Conservation (phyloP, 2,113 vertebrate genomes). For the Gallinago jamesoni region DNA sequence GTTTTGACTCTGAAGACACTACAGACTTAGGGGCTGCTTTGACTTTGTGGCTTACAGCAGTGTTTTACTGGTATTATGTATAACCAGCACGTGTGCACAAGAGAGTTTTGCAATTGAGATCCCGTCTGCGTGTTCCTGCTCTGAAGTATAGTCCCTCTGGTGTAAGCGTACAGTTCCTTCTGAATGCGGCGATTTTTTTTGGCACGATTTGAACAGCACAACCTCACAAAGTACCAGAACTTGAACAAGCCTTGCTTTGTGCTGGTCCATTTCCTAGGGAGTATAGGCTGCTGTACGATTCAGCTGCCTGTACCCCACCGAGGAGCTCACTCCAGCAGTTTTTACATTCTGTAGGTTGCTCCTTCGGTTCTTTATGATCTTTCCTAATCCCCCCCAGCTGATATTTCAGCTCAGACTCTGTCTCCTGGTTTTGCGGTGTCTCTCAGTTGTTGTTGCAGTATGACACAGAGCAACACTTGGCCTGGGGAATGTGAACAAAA, state of each 20-base stretch:
- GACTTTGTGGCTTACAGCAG: background rate
- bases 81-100: background rate
- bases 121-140: background rate
- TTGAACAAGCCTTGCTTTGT: background rate
- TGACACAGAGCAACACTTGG: fast-evolving
- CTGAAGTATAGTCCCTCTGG: background rate
- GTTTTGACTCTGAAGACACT: background rate
- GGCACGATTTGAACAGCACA: background rate
- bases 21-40: background rate
- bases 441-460: background rate
- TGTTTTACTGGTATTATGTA: background rate
- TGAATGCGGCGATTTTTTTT: background rate
- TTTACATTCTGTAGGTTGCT: background rate
- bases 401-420: background rate
- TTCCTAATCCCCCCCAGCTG: background rate
- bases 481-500: background rate
- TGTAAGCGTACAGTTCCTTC: background rate
- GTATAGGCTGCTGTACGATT: background rate
- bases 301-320: background rate
- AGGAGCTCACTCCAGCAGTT: background rate
- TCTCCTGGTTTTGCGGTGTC: background rate
- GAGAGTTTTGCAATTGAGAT: background rate
- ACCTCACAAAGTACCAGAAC: background rate
- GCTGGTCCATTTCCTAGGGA: background rate
- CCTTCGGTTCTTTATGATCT: background rate